Evolutionary conservation across 2,113 vertebrate genomes (phyloP), one percentile per base, ranked within the genome.

Genomic region (Larimichthys polyactis): DNA sequence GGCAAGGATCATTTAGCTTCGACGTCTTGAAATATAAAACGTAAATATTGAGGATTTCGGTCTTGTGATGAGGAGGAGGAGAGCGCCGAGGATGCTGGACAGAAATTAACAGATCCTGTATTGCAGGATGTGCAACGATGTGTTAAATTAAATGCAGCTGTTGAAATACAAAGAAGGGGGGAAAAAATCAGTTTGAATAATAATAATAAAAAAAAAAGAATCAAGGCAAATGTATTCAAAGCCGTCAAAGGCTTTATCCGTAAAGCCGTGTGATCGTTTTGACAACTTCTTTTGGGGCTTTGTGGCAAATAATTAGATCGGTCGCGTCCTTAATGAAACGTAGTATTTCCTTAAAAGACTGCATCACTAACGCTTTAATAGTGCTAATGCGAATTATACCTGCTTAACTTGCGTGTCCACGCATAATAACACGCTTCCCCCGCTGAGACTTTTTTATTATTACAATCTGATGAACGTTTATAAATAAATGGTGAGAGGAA

Each of bases 71-170:
- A 82, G 85, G 84, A 81, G 71, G 82, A 40, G 59, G 67, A 80
- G 81, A 44, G 75, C 74, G 86, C 66, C 19, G 86, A 75, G 68
- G 91, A 87, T 78, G 88, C 82, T 67, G 68, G 79, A 75, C 79
- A 82, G 55, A 86, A 95, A 94, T 90, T 60, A 96, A 92, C 95
- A 92, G 92, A 95, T 94, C 92, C 93, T 94, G 93, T 85, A 86
- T 86, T 94, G 90, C 95, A 95, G 95, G 95, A 95, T 95, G 95
- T 96, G 95, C 95, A 95, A 91, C 90, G 94, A 93, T 94, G 95
- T 95, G 94, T 94, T 95, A 96, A 96, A 96, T 96, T 91, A 95
- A 96, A 95, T 91, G 91, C 95, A 96, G 95, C 95, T 94, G 94
- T 92, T 91, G 90, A 93, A 94, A 94, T 86, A 89, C 82, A 90